phyloP scores from a whole-genome alignment of 2,797 vertebrate species.

The Cossypha caffra region DNA sequence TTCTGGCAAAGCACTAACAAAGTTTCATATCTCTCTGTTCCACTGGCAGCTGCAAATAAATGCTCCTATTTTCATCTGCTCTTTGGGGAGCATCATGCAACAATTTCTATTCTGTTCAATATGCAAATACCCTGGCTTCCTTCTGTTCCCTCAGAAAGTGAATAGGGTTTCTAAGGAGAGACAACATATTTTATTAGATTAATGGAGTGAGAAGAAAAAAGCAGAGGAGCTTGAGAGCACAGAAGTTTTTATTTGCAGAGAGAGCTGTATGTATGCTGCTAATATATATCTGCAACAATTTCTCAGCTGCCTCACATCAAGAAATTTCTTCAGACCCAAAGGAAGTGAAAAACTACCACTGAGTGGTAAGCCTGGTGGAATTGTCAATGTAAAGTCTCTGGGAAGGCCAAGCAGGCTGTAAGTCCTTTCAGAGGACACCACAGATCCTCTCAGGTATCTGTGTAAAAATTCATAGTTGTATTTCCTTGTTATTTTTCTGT shows the following conservation, averaged over 20 bases:
- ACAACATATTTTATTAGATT: slow-evolving; percentile 50
- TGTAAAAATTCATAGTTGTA: neutral
- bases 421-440: neutral
- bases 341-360: neutral
- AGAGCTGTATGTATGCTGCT: neutral
- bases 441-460: neutral
- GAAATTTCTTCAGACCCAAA: neutral
- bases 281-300: neutral
- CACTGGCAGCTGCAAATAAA: slow-evolving; percentile 52
- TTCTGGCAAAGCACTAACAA: neutral
- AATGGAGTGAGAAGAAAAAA: slow-evolving; percentile 35
- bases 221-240: neutral
- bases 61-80: slow-evolving; percentile 31
- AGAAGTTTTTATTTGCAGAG: neutral
- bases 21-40: slow-evolving; percentile 13
- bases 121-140: slow-evolving; percentile 22
- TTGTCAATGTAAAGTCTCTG: neutral
- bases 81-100: slow-evolving; percentile 31
- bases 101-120: slow-evolving; percentile 38
- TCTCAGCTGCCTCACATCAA: neutral
- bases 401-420: fast-evolving
- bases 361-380: neutral
- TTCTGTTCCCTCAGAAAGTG: slow-evolving; percentile 21
- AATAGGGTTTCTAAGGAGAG: slow-evolving; percentile 26
- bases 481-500: neutral